These are phyloP conservation scores for Lepidocyrtinus sp. DNA, from an alignment of 2,888 invertebrate genomes.

Conservation along the genomic window DNA sequence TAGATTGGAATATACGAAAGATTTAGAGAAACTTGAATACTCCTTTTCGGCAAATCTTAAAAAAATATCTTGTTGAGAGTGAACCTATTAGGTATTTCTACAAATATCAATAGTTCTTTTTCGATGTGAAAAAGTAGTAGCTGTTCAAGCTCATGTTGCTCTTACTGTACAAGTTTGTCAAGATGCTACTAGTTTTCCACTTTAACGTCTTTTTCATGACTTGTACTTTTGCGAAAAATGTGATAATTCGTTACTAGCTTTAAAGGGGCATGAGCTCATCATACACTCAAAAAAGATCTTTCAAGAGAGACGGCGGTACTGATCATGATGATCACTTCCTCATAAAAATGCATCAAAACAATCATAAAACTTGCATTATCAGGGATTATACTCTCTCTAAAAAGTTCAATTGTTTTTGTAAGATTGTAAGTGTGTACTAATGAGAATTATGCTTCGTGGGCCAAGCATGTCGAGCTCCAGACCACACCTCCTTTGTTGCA, in stretches of 20 bases:
- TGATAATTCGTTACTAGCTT: constrained; percentile 40
- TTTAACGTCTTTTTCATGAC: constrained; percentile 57
- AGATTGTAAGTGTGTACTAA: no score
- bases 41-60: constrained; percentile 32
- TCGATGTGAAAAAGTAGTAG: constrained; percentile 32
- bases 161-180: constrained; percentile 42
- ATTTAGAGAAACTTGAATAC: not conserved
- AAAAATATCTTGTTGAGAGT: constrained; percentile 24
- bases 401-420: no score
- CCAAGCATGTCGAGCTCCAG: no score
- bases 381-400: no score
- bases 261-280: constrained; percentile 27
- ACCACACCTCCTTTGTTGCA: no score
- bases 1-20: constrained; percentile 6
- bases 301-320: constrained; percentile 1
- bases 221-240: constrained; percentile 26
- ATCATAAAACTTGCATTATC: no score
- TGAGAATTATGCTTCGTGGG: no score
- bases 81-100: no score
- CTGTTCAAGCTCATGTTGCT: constrained; percentile 20
- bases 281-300: not conserved
- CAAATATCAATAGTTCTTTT: no score
- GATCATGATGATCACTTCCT: constrained; percentile 34
- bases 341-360: constrained; percentile 25
- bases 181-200: constrained; percentile 46